Evolutionary conservation across 2,797 vertebrate genomes (phyloP), one percentile per base, ranked within the genome.

Genomic region (Harpagifer antarcticus): DNA sequence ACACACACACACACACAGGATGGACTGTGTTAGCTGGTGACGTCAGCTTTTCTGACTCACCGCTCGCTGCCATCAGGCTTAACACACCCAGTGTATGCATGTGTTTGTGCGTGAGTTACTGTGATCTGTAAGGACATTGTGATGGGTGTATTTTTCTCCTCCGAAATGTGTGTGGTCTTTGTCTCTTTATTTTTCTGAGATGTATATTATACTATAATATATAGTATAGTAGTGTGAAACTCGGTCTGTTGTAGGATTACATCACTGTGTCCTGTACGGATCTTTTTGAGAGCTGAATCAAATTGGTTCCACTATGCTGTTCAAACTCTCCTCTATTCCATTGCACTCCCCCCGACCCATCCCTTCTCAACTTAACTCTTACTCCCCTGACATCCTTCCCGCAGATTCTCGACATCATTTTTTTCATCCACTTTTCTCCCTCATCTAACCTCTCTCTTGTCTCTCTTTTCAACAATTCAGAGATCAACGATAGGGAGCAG

Each of bases 401-500:
- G 60, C 66, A 47, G 47, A 69, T 57, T 73, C 58, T 55, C 63
- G 74, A 69, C 33, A 81, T 84, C 77, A 74, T 63, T 59, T 33
- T 52, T 64, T 65, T 79, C 72, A 67, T 61, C 23, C 56, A 64
- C 54, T 74, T 59, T 62, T 17, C 64, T 42, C 66, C 27, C 45
- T 58, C 64, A 69, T 78, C 82, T 76, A 82, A 88, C 74, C 68
- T 80, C 48, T 54, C 44, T 58, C 44, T 1, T 78, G 27, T 62
- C 58, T 80, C 69, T 76, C 68, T 86, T 57, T 53, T 14, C 63
- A 64, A 63, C 85, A 68, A 3, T 76, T 53, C 92, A 99, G 97
- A 98, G 90, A 96, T 98, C 93, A 97, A 95, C 1, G 97, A 99
- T 90, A 93, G 96, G 66, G 97, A 99, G 77, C 96, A 97, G 92